Evolutionary conservation across 2,888 invertebrate species (phyloP), one percentile per base, ranked within the genome.

Genomic region (Euspilapteryx auroguttella): DNA sequence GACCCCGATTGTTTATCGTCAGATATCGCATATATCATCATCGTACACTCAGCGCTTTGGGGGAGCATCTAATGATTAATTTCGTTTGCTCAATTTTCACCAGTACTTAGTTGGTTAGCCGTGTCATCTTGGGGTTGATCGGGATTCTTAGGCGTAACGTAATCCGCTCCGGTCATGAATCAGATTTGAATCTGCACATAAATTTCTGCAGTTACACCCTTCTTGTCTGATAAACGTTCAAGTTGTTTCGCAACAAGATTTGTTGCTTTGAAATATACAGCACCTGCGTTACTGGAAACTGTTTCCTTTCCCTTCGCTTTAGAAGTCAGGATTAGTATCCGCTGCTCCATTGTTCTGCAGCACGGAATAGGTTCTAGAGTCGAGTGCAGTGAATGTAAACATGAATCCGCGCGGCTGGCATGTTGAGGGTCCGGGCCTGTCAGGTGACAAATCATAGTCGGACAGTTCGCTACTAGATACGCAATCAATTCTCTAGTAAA

Each of bases 1-100:
- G 79, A 79, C 78, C 76, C 63, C 71, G 76, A 78, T 78, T 79
- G 79, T 79, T 79, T 77, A 78, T 77, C 78, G 73, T 77, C 76
- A 76, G 76, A 76, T 73, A 75, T 69, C 68, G 64, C 71, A 76
- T 76, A 76, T 73, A 75, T 76, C 76, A 76, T 73, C 71, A 71
- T 68, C 62, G 62, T 58, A 62, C 65, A 66, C 64, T 66, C 57
- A 54, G 57, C 62, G 58, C 61, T 62, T 51, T 54, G 49, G 48
- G 51, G 51, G 47, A 57, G 39, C 38, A 46, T 49, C 45, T 48
- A 48, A 62, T 73, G 71, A 73, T 75, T 75, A 73, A 75, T 75
- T 68, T 56, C 68, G 68, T 68, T 71, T 66, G 66, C 64, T 73
- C 71, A 69, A 75, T 71, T 73, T 68, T 50, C 56, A 61, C 61